These are phyloP conservation scores for Sebastes matsubarae DNA, from an alignment of 2,797 vertebrate genomes.

Conservation along the genomic window DNA sequence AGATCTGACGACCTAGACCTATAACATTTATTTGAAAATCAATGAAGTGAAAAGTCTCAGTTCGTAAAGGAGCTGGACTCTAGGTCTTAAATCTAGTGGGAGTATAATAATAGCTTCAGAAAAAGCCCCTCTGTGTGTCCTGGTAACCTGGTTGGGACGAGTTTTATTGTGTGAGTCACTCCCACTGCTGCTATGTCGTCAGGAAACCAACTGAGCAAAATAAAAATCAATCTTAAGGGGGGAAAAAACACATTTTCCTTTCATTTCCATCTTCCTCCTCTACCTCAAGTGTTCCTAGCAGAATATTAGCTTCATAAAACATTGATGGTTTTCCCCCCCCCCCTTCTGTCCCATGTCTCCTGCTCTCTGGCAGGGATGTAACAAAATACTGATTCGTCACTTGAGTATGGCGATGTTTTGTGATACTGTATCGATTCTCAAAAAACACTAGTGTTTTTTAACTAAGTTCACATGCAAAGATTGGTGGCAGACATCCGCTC, in stretches of 20 bases:
- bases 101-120: neutral
- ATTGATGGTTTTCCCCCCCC: neutral
- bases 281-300: neutral
- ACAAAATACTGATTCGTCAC: accelerated
- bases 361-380: neutral
- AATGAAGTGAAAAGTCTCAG: neutral
- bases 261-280: neutral
- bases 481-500: too few species aligned
- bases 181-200: neutral
- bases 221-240: neutral
- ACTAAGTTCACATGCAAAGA: too few species aligned
- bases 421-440: neutral
- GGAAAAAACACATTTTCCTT: neutral
- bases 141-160: neutral
- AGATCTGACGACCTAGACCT: neutral
- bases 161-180: neutral
- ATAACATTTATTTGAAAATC: neutral
- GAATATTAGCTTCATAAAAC: neutral
- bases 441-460: too few species aligned
- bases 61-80: neutral
- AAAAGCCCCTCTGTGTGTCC: neutral
- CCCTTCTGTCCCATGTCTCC: neutral
- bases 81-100: neutral
- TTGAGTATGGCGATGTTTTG: neutral
- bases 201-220: neutral